Base-by-base conservation (phyloP, 2,113 vertebrate species). In the Phrynocephalus versicolor region DNA sequence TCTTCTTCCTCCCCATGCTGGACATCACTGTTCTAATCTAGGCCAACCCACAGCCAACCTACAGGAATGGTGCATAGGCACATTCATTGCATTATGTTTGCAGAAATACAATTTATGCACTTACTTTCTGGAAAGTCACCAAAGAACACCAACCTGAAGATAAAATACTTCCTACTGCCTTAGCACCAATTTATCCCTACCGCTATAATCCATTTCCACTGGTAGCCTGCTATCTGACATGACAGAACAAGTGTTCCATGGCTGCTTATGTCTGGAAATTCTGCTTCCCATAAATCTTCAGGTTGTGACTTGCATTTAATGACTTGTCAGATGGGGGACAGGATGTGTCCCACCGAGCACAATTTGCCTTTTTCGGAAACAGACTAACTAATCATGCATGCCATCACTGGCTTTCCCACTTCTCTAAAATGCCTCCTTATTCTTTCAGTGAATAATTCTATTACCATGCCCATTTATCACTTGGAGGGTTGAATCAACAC, bases 391-490 rank as follows among this genome's bases (percentile, higher is more conserved):
- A 80, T 85, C 69, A 85, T 80, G 41, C 39, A 41, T 80, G 69
- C 64, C 77, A 85, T 85, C 77, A 18, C 77, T 37, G 77, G 37
- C 77, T 73, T 51, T 74, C 71, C 37, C 39, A 64, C 69, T 80
- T 80, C 25, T 85, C 57, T 65, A 73, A 85, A 85, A 85, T 51
- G 84, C 69, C 15, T 72, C 33, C 77, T 39, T 80, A 85, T 85
- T 85, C 77, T 85, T 85, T 85, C 58, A 80, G 55, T 85, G 60
- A 85, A 85, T 85, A 85, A 85, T 85, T 85, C 77, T 73, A 80
- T 73, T 80, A 80, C 77, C 58, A 80, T 64, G n/a, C 37, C 58
- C 79, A 85, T 85, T 80, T 73, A 85, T 85, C 77, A 85, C 39
- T 73, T 62, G 55, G 67, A 79, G 51, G 39, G 35, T 77, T 79